Base-by-base conservation (phyloP, 2,797 vertebrate species). In the Tapera naevia region DNA sequence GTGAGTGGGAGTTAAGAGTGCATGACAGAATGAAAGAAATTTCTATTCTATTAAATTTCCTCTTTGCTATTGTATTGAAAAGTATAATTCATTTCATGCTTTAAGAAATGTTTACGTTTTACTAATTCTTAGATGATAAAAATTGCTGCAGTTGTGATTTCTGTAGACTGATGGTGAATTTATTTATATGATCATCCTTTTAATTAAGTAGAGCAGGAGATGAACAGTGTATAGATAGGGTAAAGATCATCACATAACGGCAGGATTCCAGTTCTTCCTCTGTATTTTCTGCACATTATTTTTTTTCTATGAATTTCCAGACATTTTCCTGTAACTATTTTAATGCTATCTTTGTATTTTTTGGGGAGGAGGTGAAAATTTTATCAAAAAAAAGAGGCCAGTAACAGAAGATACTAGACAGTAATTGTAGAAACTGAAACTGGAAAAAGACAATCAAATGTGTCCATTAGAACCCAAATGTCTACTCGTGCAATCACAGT, bases 331-430 rank as follows among this genome's bases (percentile, higher is more conserved):
- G 13, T 8, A 50, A 11, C 3, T 32, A 8, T 80, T 89, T 50
- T 58, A 61, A 57, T 24, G 1, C 0, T 43, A 1, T 2, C 56
- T 64, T 53, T n/a, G 5, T 37, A 4, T 53, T 60, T 53, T 33
- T n/a, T 10, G 1, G n/a, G 5, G 17, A 5, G 33, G 9, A 43
- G 4, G 4, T 18, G 3, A 65, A 79, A 53, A 72, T 27, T 43
- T 62, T 41, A 7, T 4, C 7, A 78, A 54, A 33, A 12, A n/a
- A 43, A 22, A 30, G 35, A 18, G 1, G 1, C 16, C 50, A 32
- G 11, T 33, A 83, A 27, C 3, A 50, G 8, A 46, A 62, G 6
- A 32, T 41, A 12, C 5, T 37, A 24, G 12, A 24, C 1, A 60
- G 32, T 28, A 53, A 62, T 5, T 33, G 28, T 22, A 86, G 41